Percentiles rank a stretch among this genome's conserved stretches.
phyloP scores from a whole-genome alignment of 2,113 vertebrate genomes.

The Coturnix japonica region DNA sequence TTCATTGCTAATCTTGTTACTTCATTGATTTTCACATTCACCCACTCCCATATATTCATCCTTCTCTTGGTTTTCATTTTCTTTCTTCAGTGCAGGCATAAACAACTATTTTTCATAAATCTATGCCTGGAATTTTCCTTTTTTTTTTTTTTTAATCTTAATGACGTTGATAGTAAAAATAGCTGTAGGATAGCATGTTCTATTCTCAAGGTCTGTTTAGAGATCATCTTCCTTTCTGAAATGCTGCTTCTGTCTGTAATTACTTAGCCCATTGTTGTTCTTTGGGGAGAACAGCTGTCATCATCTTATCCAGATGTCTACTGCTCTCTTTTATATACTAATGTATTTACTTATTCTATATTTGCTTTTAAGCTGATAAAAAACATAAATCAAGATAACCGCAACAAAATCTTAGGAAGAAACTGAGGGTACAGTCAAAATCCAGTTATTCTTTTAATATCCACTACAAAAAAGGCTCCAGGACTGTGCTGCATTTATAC shows the following conservation, averaged over 20 bases:
- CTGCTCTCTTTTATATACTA: not conserved
- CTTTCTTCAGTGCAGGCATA: not conserved
- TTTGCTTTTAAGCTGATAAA: not conserved
- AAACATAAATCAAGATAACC: not conserved
- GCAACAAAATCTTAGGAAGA: not conserved
- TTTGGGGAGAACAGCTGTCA: constrained; percentile 22
- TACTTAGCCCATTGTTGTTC: not conserved
- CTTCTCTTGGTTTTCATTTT: not conserved
- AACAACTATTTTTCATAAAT: not conserved
- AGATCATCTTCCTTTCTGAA: not conserved
- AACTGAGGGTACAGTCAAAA: not conserved
- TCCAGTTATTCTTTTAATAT: not conserved
- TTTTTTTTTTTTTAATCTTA: not conserved
- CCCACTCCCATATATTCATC: not conserved
- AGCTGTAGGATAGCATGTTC: not conserved
- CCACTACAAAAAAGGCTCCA: not conserved
- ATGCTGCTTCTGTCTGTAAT: not conserved
- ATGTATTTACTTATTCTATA: not conserved
- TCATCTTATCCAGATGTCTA: not conserved
- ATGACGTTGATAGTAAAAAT: constrained; percentile 1
- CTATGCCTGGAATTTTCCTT: not conserved
- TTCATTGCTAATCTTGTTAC: not conserved
- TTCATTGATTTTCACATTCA: not conserved
- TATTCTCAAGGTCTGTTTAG: constrained; percentile 10
- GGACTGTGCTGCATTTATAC: not conserved